phyloP scores from a whole-genome alignment of 2,888 invertebrate genomes.

The Limnephilus lunatus region DNA sequence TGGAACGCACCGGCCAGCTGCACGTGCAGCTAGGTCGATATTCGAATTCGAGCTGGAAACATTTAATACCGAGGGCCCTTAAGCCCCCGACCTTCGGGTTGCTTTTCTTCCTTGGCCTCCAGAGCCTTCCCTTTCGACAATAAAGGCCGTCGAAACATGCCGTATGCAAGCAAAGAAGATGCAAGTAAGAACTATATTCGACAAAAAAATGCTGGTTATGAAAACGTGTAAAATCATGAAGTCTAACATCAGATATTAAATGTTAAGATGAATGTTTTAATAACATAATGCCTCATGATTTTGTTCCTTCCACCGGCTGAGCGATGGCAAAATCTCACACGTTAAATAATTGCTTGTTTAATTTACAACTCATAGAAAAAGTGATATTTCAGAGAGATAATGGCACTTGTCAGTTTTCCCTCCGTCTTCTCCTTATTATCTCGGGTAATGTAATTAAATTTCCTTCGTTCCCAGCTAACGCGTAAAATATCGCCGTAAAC shows the following conservation, averaged over 20 bases:
- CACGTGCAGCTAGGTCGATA: too few relatives aligned
- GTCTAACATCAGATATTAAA: background rate
- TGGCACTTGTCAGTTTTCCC: slow-evolving; percentile 21
- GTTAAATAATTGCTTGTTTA: slow-evolving; percentile 13
- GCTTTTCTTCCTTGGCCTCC: too few relatives aligned
- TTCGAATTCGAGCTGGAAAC: too few relatives aligned
- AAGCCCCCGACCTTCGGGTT: too few relatives aligned
- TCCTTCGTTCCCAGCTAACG: slow-evolving; percentile 15
- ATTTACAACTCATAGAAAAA: slow-evolving; percentile 25
- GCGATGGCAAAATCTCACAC: background rate
- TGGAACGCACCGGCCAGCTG: too few relatives aligned
- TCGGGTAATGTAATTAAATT: slow-evolving; percentile 39
- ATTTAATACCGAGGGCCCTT: too few relatives aligned
- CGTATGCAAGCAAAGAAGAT: too few relatives aligned
- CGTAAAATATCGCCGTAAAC: slow-evolving; percentile 36
- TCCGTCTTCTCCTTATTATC: background rate
- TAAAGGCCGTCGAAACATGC: too few relatives aligned
- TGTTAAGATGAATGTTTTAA: background rate
- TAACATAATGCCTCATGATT: background rate
- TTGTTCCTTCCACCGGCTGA: background rate
- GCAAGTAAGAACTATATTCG: too few relatives aligned
- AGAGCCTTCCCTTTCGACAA: too few relatives aligned
- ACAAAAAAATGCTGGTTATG: background rate
- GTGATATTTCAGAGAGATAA: background rate
- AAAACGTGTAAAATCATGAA: background rate